These are phyloP conservation scores for Ichneumoninae sp. DNA, from an alignment of 2,888 invertebrate genomes.

Conservation along the genomic window DNA sequence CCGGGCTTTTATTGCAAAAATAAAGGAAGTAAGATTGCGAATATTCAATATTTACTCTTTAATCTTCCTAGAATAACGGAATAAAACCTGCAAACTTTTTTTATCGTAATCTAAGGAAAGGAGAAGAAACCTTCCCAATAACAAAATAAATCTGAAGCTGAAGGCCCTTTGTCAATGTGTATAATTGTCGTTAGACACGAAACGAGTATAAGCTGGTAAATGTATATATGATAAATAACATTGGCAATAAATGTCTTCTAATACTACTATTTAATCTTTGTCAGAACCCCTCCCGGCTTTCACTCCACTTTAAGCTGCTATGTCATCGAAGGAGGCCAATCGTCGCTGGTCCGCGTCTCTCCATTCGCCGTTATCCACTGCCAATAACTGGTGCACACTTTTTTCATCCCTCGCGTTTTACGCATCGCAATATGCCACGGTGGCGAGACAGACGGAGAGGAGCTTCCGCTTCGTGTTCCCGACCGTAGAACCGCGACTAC, in stretches of 20 bases:
- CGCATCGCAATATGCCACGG: conserved; percentile 58
- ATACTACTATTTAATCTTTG: too few relatives aligned
- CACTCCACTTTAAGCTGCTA: neutral
- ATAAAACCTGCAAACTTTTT: too few relatives aligned
- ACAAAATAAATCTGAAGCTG: too few relatives aligned
- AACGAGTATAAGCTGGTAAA: too few relatives aligned
- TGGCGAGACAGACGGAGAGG: conserved; percentile 57
- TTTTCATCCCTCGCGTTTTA: conserved; percentile 40
- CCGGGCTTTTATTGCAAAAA: neutral
- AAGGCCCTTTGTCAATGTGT: too few relatives aligned
- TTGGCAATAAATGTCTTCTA: too few relatives aligned
- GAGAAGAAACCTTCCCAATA: too few relatives aligned
- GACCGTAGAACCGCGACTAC: conserved; percentile 22
- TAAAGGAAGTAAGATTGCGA: neutral
- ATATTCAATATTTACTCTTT: neutral
- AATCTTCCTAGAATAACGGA: neutral
- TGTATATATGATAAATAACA: too few relatives aligned
- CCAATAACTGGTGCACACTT: conserved; percentile 32
- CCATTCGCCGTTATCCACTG: neutral
- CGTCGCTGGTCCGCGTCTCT: conserved; percentile 25
- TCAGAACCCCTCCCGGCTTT: neutral
- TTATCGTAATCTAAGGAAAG: too few relatives aligned
- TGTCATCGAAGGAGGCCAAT: neutral
- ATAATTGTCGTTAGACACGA: too few relatives aligned
- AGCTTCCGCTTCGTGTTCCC: conserved; percentile 47